Evolutionary conservation across 2,888 invertebrate species (phyloP), one percentile per base, ranked within the genome.

Genomic region (Drosophila acutilabella): DNA sequence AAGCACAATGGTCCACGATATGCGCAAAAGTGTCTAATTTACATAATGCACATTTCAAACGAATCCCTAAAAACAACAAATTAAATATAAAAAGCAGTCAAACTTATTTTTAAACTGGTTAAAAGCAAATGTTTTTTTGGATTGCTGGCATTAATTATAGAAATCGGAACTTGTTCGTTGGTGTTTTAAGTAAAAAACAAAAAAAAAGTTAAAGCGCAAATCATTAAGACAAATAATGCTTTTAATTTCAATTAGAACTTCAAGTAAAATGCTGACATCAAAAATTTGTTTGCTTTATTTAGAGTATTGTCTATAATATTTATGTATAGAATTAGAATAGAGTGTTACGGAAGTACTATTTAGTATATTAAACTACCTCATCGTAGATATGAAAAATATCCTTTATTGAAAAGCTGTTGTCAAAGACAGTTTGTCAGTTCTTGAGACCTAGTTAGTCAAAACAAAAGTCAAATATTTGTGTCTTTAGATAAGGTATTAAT

Each of bases 91-190:
- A 62, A 76, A 70, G 53, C 50, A n/a, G 23, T 26, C 23, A 44
- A 58, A 51, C 44, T 38, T 16, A 59, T 64, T 74, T 36, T 40
- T 36, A 74, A 74, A 76, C 73, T 62, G 73, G 78, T 77, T 77
- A 40, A 44, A 7, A 33, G 61, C 26, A 54, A 23, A 44, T 7
- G 38, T 51, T 42, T 38, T 20, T 40, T 66, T 16, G 56, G 36
- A n/a, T 38, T 33, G 41, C 38, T 56, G 56, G 30, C 40, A 64
- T 50, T 56, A 75, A 74, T 74, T 75, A 64, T 38, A 58, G 26
- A 41, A 61, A 64, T 52, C 48, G 44, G 53, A 13, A 14, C 53
- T 53, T 33, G 52, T 40, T 23, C 52, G 52, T 54, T 48, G 53
- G 30, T 56, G n/a, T 44, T 54, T 41, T 44, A 33, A 30, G 30